phyloP scores from a whole-genome alignment of 1,140 invertebrate genomes.

The Lasioglossum albipes region DNA sequence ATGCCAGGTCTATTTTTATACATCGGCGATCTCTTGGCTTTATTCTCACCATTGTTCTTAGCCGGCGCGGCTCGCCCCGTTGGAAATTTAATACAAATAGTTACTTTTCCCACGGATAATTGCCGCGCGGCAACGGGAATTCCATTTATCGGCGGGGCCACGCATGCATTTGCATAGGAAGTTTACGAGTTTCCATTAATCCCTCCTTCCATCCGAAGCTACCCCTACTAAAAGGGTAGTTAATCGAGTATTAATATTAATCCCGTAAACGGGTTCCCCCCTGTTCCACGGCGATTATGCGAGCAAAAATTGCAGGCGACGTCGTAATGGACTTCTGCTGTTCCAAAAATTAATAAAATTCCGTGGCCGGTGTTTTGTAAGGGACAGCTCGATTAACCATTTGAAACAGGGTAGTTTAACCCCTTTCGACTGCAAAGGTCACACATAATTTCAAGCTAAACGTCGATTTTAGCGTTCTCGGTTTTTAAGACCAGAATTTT shows the following conservation, averaged over 20 bases:
- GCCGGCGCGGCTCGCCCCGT: no score
- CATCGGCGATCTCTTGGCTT: neutral
- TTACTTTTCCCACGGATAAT: constrained; percentile 9
- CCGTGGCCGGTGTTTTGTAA: no score
- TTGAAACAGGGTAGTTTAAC: no score
- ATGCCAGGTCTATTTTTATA: neutral
- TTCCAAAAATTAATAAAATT: no score
- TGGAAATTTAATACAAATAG: neutral
- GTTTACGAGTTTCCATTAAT: neutral
- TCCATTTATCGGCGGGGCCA: neutral
- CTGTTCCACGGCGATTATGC: neutral
- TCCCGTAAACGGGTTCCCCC: neutral
- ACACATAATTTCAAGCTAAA: no score
- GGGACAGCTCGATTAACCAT: no score
- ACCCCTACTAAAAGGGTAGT: neutral
- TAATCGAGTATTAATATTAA: neutral
- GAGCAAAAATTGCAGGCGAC: neutral
- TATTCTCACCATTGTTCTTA: constrained; percentile 21
- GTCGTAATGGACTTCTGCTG: no score
- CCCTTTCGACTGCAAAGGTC: no score
- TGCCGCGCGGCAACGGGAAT: neutral
- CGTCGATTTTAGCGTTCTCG: no score
- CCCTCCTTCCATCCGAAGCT: neutral
- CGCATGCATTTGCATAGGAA: neutral
- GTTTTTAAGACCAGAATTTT: no score